phyloP scores from a whole-genome alignment of 2,888 invertebrate genomes.

The Psylliodes chrysocephalus region DNA sequence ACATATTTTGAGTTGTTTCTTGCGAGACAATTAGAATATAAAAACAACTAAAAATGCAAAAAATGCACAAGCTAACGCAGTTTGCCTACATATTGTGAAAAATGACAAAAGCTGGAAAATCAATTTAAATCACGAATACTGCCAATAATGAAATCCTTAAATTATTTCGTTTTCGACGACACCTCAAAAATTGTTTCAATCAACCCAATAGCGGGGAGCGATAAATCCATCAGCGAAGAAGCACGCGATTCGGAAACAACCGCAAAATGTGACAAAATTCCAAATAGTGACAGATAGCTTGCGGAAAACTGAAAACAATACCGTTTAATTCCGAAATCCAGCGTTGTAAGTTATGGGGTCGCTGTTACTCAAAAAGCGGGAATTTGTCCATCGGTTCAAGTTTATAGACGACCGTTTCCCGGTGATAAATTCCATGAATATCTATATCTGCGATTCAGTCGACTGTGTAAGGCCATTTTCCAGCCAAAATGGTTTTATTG shows the following conservation, averaged over 20 bases:
- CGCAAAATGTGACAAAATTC: slow-evolving; percentile 3
- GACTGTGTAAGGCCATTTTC: slow-evolving; percentile 11
- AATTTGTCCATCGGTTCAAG: slow-evolving; percentile 16
- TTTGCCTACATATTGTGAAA: too few species aligned
- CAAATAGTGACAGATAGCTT: background rate
- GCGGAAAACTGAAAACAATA: slow-evolving; percentile 8
- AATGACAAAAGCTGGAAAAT: too few species aligned
- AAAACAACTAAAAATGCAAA: too few species aligned
- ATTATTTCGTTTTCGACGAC: too few species aligned
- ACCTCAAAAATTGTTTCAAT: too few species aligned
- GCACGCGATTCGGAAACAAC: background rate
- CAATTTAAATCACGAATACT: too few species aligned
- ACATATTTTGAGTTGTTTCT: too few species aligned
- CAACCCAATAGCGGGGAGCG: too few species aligned
- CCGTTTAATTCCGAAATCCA: slow-evolving; percentile 4
- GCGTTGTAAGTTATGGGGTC: slow-evolving; percentile 3
- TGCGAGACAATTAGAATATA: too few species aligned
- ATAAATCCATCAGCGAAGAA: background rate
- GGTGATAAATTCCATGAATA: slow-evolving; percentile 20
- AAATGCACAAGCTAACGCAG: too few species aligned
- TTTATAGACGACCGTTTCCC: background rate
- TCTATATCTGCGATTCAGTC: slow-evolving; percentile 12
- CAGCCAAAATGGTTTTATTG: slow-evolving; percentile 17
- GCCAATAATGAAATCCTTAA: too few species aligned
- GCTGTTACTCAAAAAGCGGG: slow-evolving; percentile 15